These are phyloP conservation scores for Plemyria rubiginata DNA, from an alignment of 2,888 invertebrate genomes.

Conservation along the genomic window DNA sequence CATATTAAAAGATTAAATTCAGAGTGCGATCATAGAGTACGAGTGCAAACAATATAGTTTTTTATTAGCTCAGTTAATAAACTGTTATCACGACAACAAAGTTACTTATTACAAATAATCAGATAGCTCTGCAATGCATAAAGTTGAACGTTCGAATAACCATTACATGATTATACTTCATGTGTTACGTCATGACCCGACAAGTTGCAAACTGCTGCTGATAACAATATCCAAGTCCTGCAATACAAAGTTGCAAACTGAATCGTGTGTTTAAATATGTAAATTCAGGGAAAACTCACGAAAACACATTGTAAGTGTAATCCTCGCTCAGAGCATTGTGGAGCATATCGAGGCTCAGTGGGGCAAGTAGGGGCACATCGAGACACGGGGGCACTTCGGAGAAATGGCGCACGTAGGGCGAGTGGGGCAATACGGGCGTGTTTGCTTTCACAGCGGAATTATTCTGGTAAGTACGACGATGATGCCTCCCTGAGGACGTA, in stretches of 20 bases:
- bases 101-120: too few species aligned
- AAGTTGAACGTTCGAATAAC: neutral
- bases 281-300: slow-evolving; percentile 5
- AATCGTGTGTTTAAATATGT: slow-evolving; percentile 16
- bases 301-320: slow-evolving; percentile 12
- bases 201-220: neutral
- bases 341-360: slow-evolving; percentile 2
- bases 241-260: slow-evolving; percentile 11
- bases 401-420: slow-evolving; percentile 19
- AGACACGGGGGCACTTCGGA: slow-evolving; percentile 5
- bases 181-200: neutral
- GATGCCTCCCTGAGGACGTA: slow-evolving; percentile 53
- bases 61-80: too few species aligned
- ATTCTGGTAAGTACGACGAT: slow-evolving; percentile 57
- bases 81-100: too few species aligned
- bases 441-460: slow-evolving; percentile 53
- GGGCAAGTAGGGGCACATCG: slow-evolving; percentile 4
- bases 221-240: slow-evolving; percentile 3
- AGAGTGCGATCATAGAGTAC: too few species aligned
- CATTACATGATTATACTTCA: neutral
- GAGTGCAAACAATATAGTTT: too few species aligned
- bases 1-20: too few species aligned
- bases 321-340: slow-evolving; percentile 11
- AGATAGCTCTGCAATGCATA: too few species aligned
- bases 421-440: slow-evolving; percentile 38